These are phyloP conservation scores for Fundulus diaphanus DNA, from an alignment of 2,797 vertebrate species.

Conservation along the genomic window DNA sequence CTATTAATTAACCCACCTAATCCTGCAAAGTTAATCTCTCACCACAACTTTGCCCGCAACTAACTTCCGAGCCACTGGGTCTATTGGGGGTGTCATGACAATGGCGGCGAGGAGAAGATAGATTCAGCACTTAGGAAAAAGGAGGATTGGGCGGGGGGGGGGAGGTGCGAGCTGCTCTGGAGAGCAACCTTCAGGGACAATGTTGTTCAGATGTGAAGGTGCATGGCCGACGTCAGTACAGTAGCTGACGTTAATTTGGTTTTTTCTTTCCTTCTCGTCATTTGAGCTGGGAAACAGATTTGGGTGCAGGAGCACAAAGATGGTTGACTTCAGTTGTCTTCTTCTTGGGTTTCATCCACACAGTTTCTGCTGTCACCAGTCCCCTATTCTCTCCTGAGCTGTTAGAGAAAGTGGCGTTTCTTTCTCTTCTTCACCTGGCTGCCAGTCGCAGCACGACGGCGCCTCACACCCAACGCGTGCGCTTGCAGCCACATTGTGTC, in stretches of 20 bases:
- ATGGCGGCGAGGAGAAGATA: constrained; percentile 70
- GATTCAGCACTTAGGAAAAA: constrained; percentile 72
- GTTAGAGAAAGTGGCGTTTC: constrained; percentile 62
- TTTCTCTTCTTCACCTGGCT: constrained; percentile 68
- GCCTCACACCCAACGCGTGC: constrained; percentile 63
- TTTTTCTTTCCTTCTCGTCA: constrained; percentile 65
- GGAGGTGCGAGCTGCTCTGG: constrained; percentile 36
- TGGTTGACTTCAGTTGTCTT: constrained; percentile 57
- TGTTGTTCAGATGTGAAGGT: constrained; percentile 62
- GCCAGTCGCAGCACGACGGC: constrained; percentile 66
- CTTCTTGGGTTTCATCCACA: constrained; percentile 34
- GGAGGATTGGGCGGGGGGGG: constrained; percentile 36
- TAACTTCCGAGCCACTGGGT: constrained; percentile 81
- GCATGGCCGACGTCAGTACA: constrained; percentile 71
- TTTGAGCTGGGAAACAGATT: constrained; percentile 49
- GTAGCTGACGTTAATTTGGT: constrained; percentile 69
- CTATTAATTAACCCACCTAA: constrained; percentile 89
- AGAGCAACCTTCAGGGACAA: constrained; percentile 55
- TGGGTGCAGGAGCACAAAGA: constrained; percentile 44
- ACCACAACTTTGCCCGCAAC: constrained; percentile 81
- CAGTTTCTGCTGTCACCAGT: constrained; percentile 42
- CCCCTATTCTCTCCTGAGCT: constrained; percentile 60
- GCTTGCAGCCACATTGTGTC: constrained; percentile 63
- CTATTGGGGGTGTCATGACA: constrained; percentile 78
- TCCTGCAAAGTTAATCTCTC: constrained; percentile 86